Conservation (phyloP, 2,113 vertebrate genomes). For the Python bivittatus region DNA sequence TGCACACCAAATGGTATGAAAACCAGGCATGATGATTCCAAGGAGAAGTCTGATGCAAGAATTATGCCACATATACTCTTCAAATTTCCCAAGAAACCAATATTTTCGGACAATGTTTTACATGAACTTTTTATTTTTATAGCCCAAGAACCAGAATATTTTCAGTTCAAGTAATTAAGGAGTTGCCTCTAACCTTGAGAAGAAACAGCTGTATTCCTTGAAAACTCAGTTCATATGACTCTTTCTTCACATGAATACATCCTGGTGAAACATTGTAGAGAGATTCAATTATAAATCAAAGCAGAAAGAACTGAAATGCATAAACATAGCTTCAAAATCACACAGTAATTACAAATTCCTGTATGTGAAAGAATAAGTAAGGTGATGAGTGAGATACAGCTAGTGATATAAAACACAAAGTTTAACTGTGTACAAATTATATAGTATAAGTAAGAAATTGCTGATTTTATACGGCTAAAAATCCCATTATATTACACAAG, state of each 20-base stretch:
- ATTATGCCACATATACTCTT: not conserved
- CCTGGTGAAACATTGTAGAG: not conserved
- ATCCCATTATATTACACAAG: not conserved
- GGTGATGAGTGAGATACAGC: not conserved
- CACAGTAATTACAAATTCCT: not conserved
- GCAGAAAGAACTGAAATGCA: not conserved
- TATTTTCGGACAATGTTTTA: not conserved
- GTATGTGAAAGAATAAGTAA: constrained; percentile 2
- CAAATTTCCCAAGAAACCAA: not conserved
- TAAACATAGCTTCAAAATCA: not conserved
- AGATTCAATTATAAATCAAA: constrained; percentile 7
- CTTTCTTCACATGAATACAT: not conserved
- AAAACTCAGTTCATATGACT: constrained; percentile 1
- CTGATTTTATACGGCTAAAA: constrained; percentile 8
- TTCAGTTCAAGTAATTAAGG: not conserved
- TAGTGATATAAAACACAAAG: not conserved
- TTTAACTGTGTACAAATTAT: not conserved
- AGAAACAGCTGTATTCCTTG: not conserved
- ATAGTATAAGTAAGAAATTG: not conserved
- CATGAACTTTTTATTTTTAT: not conserved
- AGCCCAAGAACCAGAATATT: not conserved
- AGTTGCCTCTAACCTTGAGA: not conserved
- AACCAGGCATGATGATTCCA: not conserved
- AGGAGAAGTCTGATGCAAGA: not conserved
- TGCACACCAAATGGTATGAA: not conserved